A percentile compares a stretch with the other conserved stretches of the same genome.
Evolutionary conservation across 2,113 vertebrate genomes (phyloP).

Genomic region (Aegithalos caudatus): DNA sequence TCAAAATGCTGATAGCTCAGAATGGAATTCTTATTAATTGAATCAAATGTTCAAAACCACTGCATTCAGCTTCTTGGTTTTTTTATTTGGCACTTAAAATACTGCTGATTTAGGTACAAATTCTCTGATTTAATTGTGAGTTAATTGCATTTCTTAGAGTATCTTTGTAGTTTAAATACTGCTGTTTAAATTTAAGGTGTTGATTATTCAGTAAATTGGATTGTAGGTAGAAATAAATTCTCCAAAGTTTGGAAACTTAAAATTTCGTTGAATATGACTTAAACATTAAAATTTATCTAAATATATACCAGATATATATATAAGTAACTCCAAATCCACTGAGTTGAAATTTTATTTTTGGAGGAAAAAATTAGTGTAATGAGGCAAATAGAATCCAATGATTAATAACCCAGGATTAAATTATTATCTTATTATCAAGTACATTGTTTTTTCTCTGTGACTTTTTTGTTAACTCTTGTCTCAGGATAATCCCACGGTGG

Average conservation of each 20-base stretch:
- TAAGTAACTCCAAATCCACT: background rate
- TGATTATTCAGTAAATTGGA: background rate
- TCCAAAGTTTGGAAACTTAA: background rate
- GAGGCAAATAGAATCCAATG: background rate
- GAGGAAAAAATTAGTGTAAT: background rate
- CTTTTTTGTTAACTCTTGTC: background rate
- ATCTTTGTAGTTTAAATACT: background rate
- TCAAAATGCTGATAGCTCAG: background rate
- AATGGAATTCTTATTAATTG: background rate
- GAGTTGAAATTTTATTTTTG: background rate
- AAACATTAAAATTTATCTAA: background rate
- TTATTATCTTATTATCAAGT: background rate
- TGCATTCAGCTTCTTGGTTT: background rate
- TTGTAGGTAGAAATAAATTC: background rate
- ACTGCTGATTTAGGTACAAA: background rate
- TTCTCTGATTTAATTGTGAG: background rate
- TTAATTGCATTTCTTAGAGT: background rate
- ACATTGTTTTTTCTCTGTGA: background rate
- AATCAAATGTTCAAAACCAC: background rate
- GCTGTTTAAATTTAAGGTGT: background rate
- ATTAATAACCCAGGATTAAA: background rate
- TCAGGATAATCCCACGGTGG: conserved; percentile 94
- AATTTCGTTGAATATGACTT: background rate
- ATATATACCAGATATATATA: background rate
- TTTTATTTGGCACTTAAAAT: background rate